Evolutionary conservation across 2,888 invertebrate species (phyloP).

Genomic region (Noctuana brunneofusca): DNA sequence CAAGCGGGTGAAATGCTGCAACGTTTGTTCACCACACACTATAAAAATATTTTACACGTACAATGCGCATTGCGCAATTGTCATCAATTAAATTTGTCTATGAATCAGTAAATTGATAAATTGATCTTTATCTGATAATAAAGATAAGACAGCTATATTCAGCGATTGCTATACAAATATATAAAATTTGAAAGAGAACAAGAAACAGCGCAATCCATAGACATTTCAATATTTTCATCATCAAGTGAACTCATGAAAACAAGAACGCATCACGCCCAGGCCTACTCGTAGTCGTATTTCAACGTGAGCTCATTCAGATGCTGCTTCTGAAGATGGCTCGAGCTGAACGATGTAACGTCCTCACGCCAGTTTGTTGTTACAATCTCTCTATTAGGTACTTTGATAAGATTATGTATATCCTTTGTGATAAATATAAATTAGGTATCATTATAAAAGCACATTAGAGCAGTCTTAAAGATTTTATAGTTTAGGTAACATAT

Average conservation of each 20-base stretch:
- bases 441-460: too few species aligned
- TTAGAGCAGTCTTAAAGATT: too few species aligned
- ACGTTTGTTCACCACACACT: background rate
- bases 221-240: too few species aligned
- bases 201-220: background rate
- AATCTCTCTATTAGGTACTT: background rate
- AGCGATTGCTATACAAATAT: background rate
- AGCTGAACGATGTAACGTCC: too few species aligned
- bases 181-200: background rate
- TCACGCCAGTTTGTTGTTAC: too few species aligned
- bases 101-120: slow-evolving; percentile 1
- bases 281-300: too few species aligned
- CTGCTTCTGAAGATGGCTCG: too few species aligned
- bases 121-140: background rate
- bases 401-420: background rate
- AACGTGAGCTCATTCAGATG: too few species aligned
- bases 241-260: too few species aligned
- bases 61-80: background rate
- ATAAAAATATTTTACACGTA: too few species aligned
- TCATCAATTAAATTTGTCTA: slow-evolving; percentile 1
- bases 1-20: background rate
- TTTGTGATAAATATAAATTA: background rate
- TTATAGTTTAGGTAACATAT: too few species aligned
- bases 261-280: too few species aligned
- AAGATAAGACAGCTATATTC: background rate